A percentile compares a stretch with the other conserved stretches of the same genome.
These are phyloP conservation scores for Hanleya hanleyi DNA, from an alignment of 2,888 invertebrate species.

Conservation along the genomic window DNA sequence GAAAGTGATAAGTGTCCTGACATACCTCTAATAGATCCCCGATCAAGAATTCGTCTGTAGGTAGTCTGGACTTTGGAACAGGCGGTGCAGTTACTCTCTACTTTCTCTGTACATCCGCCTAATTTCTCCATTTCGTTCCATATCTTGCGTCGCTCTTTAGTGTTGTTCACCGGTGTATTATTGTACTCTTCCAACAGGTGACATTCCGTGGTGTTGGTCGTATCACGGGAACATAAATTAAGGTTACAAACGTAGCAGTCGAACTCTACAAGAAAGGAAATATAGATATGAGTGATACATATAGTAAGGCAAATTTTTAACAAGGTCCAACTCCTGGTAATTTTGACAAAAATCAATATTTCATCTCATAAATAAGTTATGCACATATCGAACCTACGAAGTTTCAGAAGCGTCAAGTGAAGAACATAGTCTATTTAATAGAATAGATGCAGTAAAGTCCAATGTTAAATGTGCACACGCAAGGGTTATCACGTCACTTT, in stretches of 20 bases:
- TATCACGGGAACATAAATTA: not conserved
- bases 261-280: too few species aligned
- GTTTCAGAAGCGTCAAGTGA: too few species aligned
- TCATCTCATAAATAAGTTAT: too few species aligned
- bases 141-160: not conserved
- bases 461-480: too few species aligned
- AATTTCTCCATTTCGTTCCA: not conserved
- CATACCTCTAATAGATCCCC: not conserved
- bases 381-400: too few species aligned
- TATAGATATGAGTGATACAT: too few species aligned
- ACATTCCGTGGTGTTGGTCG: not conserved
- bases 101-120: not conserved
- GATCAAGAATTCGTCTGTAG: not conserved
- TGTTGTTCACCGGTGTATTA: not conserved
- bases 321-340: too few species aligned
- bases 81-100: not conserved
- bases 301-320: too few species aligned
- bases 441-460: too few species aligned
- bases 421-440: too few species aligned
- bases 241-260: not conserved
- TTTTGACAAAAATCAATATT: too few species aligned
- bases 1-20: not conserved
- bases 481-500: too few species aligned
- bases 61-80: not conserved
- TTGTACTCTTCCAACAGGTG: not conserved